phyloP scores from a whole-genome alignment of 2,113 vertebrate species.

The Otis tarda region DNA sequence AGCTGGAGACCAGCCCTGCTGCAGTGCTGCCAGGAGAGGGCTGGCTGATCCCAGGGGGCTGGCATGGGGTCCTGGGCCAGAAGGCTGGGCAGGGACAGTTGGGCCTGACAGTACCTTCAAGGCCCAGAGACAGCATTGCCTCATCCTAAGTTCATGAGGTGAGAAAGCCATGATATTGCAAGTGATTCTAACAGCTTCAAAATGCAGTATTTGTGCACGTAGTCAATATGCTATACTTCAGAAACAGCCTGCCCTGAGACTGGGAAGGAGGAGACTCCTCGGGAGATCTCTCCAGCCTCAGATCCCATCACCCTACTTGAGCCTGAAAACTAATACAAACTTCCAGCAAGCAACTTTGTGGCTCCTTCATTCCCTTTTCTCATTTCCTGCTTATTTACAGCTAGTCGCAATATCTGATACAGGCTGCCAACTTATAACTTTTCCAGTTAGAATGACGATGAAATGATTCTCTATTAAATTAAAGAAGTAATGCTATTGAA shows the following conservation, averaged over 20 bases:
- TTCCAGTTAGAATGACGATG: not conserved
- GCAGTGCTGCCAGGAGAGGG: rapidly evolving
- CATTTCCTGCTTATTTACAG: not conserved
- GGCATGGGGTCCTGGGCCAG: not conserved
- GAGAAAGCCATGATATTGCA: not conserved
- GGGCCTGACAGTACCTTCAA: not conserved
- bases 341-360: not conserved
- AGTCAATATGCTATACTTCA: not conserved
- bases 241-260: not conserved
- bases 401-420: not conserved
- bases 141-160: too few species aligned
- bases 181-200: not conserved
- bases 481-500: not conserved
- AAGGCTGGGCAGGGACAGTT: not conserved
- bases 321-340: not conserved
- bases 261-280: not conserved
- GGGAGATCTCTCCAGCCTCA: not conserved
- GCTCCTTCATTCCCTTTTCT: not conserved
- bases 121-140: rapidly evolving
- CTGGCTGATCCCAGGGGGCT: not conserved
- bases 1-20: not conserved
- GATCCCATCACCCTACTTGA: not conserved
- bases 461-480: not conserved
- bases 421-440: not conserved
- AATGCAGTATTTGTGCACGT: not conserved